A percentile compares a stretch with the other conserved stretches of the same genome.
Evolutionary conservation across 2,888 invertebrate species (phyloP).

Genomic region (Drosophila colorata): DNA sequence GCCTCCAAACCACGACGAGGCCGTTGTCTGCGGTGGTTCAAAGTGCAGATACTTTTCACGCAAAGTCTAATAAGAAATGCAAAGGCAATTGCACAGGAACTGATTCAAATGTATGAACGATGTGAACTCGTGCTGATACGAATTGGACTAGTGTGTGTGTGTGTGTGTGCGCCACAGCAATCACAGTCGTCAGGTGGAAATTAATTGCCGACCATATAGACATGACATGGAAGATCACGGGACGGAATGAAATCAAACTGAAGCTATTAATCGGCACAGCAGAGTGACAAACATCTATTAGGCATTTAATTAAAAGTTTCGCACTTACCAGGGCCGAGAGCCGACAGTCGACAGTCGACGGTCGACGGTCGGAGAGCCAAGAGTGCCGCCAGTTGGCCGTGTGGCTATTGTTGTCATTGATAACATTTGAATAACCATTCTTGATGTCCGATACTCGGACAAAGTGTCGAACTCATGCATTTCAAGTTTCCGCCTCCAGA

Average conservation of each 20-base stretch:
- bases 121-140: conserved; percentile 4
- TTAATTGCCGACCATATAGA: conserved; percentile 67
- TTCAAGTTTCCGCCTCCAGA: conserved; percentile 74
- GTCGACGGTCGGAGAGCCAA: too few species aligned
- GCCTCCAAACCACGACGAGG: conserved; percentile 3
- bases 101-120: conserved; percentile 16
- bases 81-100: conserved; percentile 15
- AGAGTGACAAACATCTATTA: conserved; percentile 79
- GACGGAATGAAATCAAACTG: conserved; percentile 49
- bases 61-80: conserved; percentile 25
- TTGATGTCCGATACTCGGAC: conserved; percentile 60
- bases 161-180: conserved; percentile 16
- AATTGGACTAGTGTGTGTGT: conserved; percentile 8
- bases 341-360: too few species aligned
- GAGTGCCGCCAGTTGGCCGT: neutral
- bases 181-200: conserved; percentile 43
- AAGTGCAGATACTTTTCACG: conserved; percentile 63
- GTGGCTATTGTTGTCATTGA: conserved; percentile 55
- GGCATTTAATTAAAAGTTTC: conserved; percentile 78
- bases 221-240: conserved; percentile 73
- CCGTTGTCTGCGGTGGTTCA: conserved; percentile 39
- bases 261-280: conserved; percentile 66
- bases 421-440: conserved; percentile 63
- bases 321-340: conserved; percentile 40
- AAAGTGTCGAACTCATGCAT: conserved; percentile 70